phyloP scores from a whole-genome alignment of 1,140 invertebrate genomes.

The Mamestra configurata region DNA sequence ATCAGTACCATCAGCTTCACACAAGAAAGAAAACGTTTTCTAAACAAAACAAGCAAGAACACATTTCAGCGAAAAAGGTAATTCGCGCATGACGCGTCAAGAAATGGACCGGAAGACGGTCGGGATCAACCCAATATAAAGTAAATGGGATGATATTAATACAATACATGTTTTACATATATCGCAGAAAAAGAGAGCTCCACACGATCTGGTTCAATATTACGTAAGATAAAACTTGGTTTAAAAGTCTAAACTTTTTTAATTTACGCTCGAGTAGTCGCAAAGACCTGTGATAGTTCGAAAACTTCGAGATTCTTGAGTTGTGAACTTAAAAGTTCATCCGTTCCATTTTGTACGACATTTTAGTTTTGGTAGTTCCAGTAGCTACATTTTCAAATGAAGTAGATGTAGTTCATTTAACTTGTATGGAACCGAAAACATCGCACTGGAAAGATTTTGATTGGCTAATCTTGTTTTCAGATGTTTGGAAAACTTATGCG shows the following conservation, averaged over 20 bases:
- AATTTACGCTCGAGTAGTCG: neutral
- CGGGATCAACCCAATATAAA: neutral
- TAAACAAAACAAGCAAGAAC: neutral
- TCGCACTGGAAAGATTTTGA: no score
- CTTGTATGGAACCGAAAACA: no score
- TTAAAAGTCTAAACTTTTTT: neutral
- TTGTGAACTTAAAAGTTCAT: no score
- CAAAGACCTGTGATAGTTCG: neutral
- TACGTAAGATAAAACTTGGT: neutral
- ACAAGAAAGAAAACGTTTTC: neutral
- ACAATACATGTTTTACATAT: neutral
- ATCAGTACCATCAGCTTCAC: no score
- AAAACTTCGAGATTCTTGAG: neutral
- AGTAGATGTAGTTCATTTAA: no score
- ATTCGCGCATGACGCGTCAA: neutral
- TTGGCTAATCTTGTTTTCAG: no score
- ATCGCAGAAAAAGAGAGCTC: no score
- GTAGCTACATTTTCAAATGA: no score
- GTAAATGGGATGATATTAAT: neutral
- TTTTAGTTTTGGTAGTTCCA: no score
- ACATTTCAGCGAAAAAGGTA: neutral
- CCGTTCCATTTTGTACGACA: no score
- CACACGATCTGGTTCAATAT: neutral
- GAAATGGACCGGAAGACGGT: neutral
- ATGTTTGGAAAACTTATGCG: no score